Evolutionary conservation across 2,797 vertebrate genomes (phyloP), one percentile per base, ranked within the genome.

Genomic region (Phaenicophaeus curvirostris): DNA sequence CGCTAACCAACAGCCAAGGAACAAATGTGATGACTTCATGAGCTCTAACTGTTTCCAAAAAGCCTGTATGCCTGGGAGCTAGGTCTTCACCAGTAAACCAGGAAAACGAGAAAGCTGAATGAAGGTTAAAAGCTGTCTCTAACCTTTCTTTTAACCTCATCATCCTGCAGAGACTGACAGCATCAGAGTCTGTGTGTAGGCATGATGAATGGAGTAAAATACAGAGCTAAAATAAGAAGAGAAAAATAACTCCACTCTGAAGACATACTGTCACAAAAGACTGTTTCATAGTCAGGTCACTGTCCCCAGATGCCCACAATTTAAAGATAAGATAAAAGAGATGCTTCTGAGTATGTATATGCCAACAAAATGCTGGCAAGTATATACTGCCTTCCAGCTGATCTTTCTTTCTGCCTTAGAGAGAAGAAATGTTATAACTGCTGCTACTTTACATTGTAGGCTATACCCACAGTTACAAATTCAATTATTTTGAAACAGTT

Each of bases 401-500:
- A 77, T 33, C 18, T 33, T 58, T 72, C 41, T 79, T 11, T 87
- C 51, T 80, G 54, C 42, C 44, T 68, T 76, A 23, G 61, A 75
- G 57, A 83, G 58, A 48, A 72, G 41, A 83, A 94, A 85, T 23
- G 18, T 50, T 85, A 5, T n/a, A 85, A 55, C 51, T 92, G 24
- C 65, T 79, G n/a, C 53, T 87, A 33, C 41, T 87, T 92, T 71
- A 89, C 5, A 1, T 57, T 54, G 30, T n/a, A 63, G 59, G 35
- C 61, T 53, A 5, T 67, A 59, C 48, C 23, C 1, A 0, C 41
- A 89, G 57, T 61, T 75, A 89, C 20, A 48, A 31, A 53, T 83
- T 65, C 35, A 69, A 87, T 72, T 83, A 78, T 54, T 91, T 68
- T 87, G 83, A 55, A 85, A 77, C 31, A 66, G 23, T 86, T 87